Evolutionary conservation across 1,140 invertebrate species (phyloP), one percentile per base, ranked within the genome.

Genomic region (Mylabris phalerata): DNA sequence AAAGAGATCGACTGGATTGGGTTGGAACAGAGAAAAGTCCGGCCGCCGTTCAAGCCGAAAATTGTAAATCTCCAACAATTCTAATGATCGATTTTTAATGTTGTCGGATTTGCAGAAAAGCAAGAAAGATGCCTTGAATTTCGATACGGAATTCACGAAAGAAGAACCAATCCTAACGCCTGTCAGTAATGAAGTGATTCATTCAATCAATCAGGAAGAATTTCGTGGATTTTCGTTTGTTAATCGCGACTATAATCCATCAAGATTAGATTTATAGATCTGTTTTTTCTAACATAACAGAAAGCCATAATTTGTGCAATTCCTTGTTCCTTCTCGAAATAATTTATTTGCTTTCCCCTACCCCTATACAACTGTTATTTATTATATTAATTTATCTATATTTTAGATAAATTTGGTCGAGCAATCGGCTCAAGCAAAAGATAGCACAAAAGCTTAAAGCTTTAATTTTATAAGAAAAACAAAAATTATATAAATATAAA

Each of bases 141-240:
- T 99, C 79, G 97, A 99, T 78, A 86, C 95, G 9, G 97, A 99
- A 81, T 99, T 99, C 75, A 99, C 97, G 5, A 94, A 94, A 75
- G 97, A 99, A 78, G 95, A 98, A 66, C 95, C 97, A 4, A 84
- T 90, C 13, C 79, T 99, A 55, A 98, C 97, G 13, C 96, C 96
- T 6, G 87, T 98, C 42, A 89, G 94, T 66, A 78, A 85, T 32
- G 92, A 95, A 68, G 88, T 95, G 55, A 82, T 98, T 46, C 84
- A 89, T 60, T 90, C 89, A 62, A 98, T 98, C 70, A 98, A 98
- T 80, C 93, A 97, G 78, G 95, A 98, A 67, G 95, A 98, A 77
- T 99, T 99, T 79, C 83, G 84, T 61, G 95, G 94, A 42, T 99
- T 99, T 77, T 98, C 95, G 54, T 98, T 97, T 76, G 84, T 95